Percentiles rank a stretch among this genome's conserved stretches.
phyloP scores from a whole-genome alignment of 2,113 vertebrate species.

The Thymallus thymallus region DNA sequence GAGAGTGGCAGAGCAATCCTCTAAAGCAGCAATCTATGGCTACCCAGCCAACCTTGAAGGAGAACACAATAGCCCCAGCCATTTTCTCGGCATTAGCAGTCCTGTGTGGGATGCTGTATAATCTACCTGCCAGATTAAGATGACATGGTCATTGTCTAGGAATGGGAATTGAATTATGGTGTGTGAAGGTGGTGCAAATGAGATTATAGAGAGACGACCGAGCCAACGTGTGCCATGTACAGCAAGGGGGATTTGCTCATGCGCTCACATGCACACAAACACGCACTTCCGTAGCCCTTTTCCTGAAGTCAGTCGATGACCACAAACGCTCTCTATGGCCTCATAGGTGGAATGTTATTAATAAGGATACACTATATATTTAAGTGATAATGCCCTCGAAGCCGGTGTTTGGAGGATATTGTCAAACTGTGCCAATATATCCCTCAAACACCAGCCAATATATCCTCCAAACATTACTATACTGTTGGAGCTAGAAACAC shows the following conservation, averaged over 20 bases:
- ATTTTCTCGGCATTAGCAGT: slow-evolving; percentile 11
- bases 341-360: no score
- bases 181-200: slow-evolving; percentile 72
- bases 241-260: slow-evolving; percentile 37
- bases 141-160: slow-evolving; percentile 76
- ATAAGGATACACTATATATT: no score
- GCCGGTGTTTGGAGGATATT: no score
- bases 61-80: slow-evolving; percentile 66
- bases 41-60: slow-evolving; percentile 64
- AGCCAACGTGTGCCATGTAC: slow-evolving; percentile 55
- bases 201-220: slow-evolving; percentile 67
- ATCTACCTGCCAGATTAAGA: slow-evolving; percentile 78
- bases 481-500: no score
- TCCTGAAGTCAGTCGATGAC: no score
- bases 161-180: slow-evolving; percentile 74
- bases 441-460: no score
- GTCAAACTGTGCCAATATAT: no score
- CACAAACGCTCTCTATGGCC: no score
- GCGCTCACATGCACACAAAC: not conserved
- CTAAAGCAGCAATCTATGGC: slow-evolving; percentile 67
- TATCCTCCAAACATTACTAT: no score
- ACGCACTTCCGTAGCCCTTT: no score
- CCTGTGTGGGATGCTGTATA: slow-evolving; percentile 69
- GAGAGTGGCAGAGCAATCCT: slow-evolving; percentile 64
- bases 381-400: no score